A percentile compares a stretch with the other conserved stretches of the same genome.
phyloP scores from a whole-genome alignment of 2,888 invertebrate genomes.

The Cyrtodaria siliqua region DNA sequence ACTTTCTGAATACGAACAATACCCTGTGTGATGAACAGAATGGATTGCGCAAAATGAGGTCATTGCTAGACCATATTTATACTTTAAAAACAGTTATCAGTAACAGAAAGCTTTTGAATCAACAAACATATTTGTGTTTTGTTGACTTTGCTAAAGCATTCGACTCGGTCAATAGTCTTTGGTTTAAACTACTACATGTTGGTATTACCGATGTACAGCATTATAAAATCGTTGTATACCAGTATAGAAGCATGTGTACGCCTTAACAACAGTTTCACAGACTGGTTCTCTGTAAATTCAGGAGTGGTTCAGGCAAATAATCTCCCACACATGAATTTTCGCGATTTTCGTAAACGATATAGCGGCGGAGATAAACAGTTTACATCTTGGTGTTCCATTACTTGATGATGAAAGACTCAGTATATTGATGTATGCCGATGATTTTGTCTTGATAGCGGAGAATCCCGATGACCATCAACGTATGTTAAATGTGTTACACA shows the following conservation, averaged over 20 bases:
- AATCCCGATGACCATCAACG: too few relatives aligned
- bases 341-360: too few relatives aligned
- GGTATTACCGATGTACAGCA: not conserved
- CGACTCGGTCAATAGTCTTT: constrained; percentile 11
- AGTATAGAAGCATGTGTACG: not conserved
- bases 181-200: constrained; percentile 15
- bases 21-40: constrained; percentile 7
- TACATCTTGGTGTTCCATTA: too few relatives aligned
- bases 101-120: constrained; percentile 5
- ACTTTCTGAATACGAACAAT: not conserved
- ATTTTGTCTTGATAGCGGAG: too few relatives aligned
- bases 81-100: constrained; percentile 2
- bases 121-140: constrained; percentile 7
- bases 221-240: not conserved
- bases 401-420: too few relatives aligned
- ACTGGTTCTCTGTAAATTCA: not conserved
- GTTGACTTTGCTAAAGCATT: constrained; percentile 15
- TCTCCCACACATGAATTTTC: too few relatives aligned
- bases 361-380: too few relatives aligned
- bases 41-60: constrained; percentile 14
- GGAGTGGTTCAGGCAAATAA: not conserved
- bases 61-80: constrained; percentile 13
- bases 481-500: too few relatives aligned
- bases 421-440: too few relatives aligned
- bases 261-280: not conserved